Conservation (phyloP, 1,140 invertebrate species). For the Monochamus saltuarius region DNA sequence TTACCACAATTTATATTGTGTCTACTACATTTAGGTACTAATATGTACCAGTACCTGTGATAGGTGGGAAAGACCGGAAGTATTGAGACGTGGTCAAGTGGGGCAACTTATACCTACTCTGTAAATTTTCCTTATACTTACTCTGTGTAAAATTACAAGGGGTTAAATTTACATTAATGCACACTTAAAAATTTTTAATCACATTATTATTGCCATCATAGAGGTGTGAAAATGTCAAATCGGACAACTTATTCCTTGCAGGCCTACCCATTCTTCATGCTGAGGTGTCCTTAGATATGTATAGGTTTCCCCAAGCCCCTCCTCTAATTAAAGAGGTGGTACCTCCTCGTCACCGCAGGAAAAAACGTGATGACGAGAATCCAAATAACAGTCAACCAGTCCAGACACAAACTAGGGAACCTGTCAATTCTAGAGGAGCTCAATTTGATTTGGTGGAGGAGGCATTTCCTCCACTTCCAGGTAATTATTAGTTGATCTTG, state of each 20-base stretch:
- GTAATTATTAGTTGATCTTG: slow-evolving; percentile 43
- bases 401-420: slow-evolving; percentile 24
- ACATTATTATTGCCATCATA: too few species aligned
- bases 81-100: too few species aligned
- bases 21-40: too few species aligned
- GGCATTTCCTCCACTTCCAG: slow-evolving; percentile 80
- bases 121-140: too few species aligned
- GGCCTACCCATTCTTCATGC: slow-evolving; percentile 23
- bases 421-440: slow-evolving; percentile 47
- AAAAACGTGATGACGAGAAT: slow-evolving; percentile 54
- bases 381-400: slow-evolving; percentile 11
- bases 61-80: too few species aligned
- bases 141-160: too few species aligned
- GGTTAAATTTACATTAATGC: too few species aligned
- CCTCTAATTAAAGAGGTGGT: slow-evolving; percentile 33
- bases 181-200: too few species aligned
- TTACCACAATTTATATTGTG: too few species aligned
- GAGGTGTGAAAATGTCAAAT: too few species aligned
- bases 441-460: slow-evolving; percentile 80
- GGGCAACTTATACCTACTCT: too few species aligned
- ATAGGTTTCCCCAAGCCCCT: slow-evolving; percentile 23
- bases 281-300: slow-evolving; percentile 26
- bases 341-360: slow-evolving; percentile 49
- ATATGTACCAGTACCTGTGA: too few species aligned
- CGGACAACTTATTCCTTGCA: not conserved